Base-by-base conservation (phyloP, 2,888 invertebrate genomes). In the Trachelus stipa region DNA sequence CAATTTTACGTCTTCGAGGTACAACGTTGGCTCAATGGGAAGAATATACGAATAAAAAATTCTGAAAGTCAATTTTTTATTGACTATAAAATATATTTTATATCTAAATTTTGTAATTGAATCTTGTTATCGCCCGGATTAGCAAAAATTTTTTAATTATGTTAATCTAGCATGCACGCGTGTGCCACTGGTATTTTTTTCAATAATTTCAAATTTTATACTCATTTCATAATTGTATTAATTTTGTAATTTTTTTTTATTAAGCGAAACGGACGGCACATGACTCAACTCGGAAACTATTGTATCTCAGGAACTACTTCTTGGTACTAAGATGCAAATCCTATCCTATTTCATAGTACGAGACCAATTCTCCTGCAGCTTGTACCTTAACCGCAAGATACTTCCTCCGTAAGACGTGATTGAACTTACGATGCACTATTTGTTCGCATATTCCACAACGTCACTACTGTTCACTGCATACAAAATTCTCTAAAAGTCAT, bases 141-240 rank as follows among this genome's bases (percentile, higher is more conserved):
- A 9, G 9, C 23, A 1, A 23, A 9, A 4, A 1, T 9, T 4
- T 56, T 56, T 56, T 9, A 56, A 23, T 23, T 56, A 56, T 23
- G 0, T 9, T 23, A 23, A 56, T 9, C 1, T 23, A 0, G 0
- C 23, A 9, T 2, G 23, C 23, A 1, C 2, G 2, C 2, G 0
- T 3, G 4, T 23, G 15, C 1, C 9, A 9, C 9, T 56, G 2
- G 23, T 56, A 56, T 2, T 56, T 23, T 56, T 23, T 6, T 15
- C 0, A 23, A 23, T 4, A 23, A 23, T 56, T 56, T 23, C 23
- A 23, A 23, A 9, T 23, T 6, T 23, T 23, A 40, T 37, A 4
- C 1, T 37, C 12, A 4, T 15, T 15, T 15, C 15, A 15, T 40
- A 15, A 15, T 23, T 56, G 6, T 56, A 9, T 23, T 23, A 2